Base-by-base conservation (phyloP, 2,888 invertebrate genomes). In the Drosophila colorata region DNA sequence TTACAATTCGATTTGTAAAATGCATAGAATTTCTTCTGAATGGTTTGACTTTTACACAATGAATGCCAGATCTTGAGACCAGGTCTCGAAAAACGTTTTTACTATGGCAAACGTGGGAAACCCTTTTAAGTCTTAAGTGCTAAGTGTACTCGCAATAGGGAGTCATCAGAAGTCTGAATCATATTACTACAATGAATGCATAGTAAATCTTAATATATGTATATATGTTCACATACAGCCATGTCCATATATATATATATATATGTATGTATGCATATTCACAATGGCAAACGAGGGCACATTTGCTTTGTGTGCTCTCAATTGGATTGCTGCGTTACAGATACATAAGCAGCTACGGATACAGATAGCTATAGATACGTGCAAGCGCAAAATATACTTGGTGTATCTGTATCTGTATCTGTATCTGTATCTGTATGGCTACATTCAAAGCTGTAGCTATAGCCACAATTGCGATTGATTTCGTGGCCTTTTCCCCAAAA, bases 251-350 rank as follows among this genome's bases (percentile, higher is more conserved):
- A 11, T 16, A n/a, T n/a, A 16, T 1, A 35, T 18, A 16, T 2
- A 6, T 44, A 14, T 9, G 6, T 13, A 33, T 5, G 46, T 60
- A n/a, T 41, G 16, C 14, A 18, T 43, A 1, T 43, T 13, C 13
- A 53, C 20, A 65, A 48, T 33, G 16, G 40, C 37, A 38, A 25
- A 25, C 20, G 37, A 60, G 44, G 37, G 31, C 55, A 48, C 48
- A 11, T 56, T 43, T 47, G 48, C 43, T 48, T 65, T 43, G 38
- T 28, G 11, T 37, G 41, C 66, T 18, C 53, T 56, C 35, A 35
- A 48, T 66, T 33, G 31, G 14, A 31, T 65, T 46, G 13, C 18
- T 43, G 18, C 14, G 35, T 2, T 35, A 16, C 35, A 23, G 16
- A 44, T 23, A 31, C 20, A 23, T 28, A 44, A 18, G 4, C 18